A percentile compares a stretch with the other conserved stretches of the same genome.
Conservation (phyloP, 2,113 vertebrate species). For the Candoia aspera region DNA sequence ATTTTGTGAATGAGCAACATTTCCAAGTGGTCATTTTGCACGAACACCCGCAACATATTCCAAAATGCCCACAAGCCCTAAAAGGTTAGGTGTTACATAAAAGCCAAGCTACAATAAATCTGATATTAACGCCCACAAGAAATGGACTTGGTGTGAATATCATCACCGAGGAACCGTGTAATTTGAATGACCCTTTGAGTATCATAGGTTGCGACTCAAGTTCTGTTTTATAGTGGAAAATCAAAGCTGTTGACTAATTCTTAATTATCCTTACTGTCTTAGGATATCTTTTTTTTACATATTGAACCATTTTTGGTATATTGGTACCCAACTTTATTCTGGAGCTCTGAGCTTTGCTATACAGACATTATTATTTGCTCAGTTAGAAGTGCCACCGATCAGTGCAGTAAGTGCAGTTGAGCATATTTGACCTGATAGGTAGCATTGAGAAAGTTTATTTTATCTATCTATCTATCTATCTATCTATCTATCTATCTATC, state of each 20-base stretch:
- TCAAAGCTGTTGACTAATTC: background rate
- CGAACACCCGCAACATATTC: background rate
- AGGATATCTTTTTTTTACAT: background rate
- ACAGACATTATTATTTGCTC: background rate
- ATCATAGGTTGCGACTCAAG: background rate
- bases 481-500: too few relatives aligned
- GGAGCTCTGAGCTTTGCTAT: background rate
- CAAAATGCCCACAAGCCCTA: background rate
- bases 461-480: too few relatives aligned
- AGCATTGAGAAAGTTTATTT: background rate
- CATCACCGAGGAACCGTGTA: background rate
- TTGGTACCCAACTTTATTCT: background rate
- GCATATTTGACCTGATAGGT: background rate
- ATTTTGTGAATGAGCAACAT: background rate
- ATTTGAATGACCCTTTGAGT: background rate
- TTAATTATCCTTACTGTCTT: background rate
- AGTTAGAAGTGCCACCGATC: background rate
- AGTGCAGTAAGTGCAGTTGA: background rate
- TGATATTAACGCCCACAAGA: background rate
- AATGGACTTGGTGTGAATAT: background rate
- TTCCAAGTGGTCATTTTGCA: background rate
- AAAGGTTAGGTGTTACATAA: background rate
- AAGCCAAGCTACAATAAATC: background rate
- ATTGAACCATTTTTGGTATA: background rate
- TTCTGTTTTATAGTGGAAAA: background rate